Evolutionary conservation across 2,888 invertebrate species (phyloP), one percentile per base, ranked within the genome.

Genomic region (Drosophila putrida): DNA sequence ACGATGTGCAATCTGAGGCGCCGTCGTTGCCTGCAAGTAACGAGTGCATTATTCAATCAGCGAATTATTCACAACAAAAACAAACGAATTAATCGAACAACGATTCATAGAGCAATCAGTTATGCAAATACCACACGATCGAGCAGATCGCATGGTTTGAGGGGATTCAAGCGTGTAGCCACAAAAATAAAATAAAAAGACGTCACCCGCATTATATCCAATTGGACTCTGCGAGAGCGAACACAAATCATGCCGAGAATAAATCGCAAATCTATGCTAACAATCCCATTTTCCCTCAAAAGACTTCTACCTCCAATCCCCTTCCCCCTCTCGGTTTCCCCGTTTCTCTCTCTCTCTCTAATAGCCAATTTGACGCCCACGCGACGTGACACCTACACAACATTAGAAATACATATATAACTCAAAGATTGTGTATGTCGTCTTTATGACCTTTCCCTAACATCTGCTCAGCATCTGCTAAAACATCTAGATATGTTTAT

Each of bases 1-100:
- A 95, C 55, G 95, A 95, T 65, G 94, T 93, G 78, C 94, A 94
- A 76, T 95, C 94, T 25, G 95, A 95, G 73, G 93, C 93, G 66
- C 93, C 90, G 80, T 94, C 94, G 80, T 93, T 94, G 83, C 93
- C 94, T 90, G 90, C 90, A 93, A 92, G 89, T 91, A 92, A 78
- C 81, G 91, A 91, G 82, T 90, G 84, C 86, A 91, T 90, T 70
- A 63, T 87, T n/a, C 54, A 85, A 59, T 70, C 25, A 75, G 50
- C 55, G 49, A 54, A 43, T 61, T 27, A 46, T 63, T 6, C 46
- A 47, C 49, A 20, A 20, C 20, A 20, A 20, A 20, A 20, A 20
- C 20, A 66, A 63, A 49, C 47, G 47, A 58, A 57, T 57, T 28
- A 39, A 35, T 43, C 39, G 36, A 47, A 44, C 33, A 65, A 53